Conservation (phyloP, 92 coral and sea anemone species). For the Hydrozoanthus gracilis region DNA sequence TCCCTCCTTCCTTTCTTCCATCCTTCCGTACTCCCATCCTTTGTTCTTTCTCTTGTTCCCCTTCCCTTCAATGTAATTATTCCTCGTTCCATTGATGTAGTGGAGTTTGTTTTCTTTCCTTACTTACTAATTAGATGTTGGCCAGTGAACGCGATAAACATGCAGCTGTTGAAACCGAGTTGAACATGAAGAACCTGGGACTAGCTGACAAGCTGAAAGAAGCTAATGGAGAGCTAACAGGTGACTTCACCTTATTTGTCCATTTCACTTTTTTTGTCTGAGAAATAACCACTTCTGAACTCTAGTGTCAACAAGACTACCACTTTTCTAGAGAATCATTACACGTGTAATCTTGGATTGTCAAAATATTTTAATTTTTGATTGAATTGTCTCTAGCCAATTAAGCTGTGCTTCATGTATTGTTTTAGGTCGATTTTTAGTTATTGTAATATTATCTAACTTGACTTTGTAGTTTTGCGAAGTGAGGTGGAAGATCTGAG, state of each 20-base stretch:
- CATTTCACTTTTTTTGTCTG: too few relatives aligned
- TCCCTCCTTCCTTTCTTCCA: too few relatives aligned
- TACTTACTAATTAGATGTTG: slow-evolving; percentile 60
- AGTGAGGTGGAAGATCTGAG: slow-evolving; percentile 92
- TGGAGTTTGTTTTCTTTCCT: too few relatives aligned
- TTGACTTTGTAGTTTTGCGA: slow-evolving; percentile 71
- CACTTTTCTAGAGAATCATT: too few relatives aligned
- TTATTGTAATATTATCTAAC: not conserved
- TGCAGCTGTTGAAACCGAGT: slow-evolving; percentile 88
- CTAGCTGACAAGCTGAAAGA: slow-evolving; percentile 92
- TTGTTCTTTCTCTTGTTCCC: too few relatives aligned
- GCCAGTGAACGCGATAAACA: slow-evolving; percentile 86
- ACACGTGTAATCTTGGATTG: too few relatives aligned
- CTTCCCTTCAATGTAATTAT: too few relatives aligned
- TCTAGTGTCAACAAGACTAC: too few relatives aligned
- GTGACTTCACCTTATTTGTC: slow-evolving; percentile 41
- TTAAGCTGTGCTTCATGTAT: not conserved
- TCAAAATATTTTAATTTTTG: not conserved
- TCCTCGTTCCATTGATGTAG: too few relatives aligned
- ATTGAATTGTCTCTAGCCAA: not conserved
- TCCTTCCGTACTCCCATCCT: too few relatives aligned
- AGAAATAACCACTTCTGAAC: too few relatives aligned
- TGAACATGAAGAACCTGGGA: slow-evolving; percentile 89
- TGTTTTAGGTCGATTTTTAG: not conserved
- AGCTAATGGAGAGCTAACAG: slow-evolving; percentile 80